Base-by-base conservation (phyloP, 2,797 vertebrate genomes). In the Tadarida brasiliensis region DNA sequence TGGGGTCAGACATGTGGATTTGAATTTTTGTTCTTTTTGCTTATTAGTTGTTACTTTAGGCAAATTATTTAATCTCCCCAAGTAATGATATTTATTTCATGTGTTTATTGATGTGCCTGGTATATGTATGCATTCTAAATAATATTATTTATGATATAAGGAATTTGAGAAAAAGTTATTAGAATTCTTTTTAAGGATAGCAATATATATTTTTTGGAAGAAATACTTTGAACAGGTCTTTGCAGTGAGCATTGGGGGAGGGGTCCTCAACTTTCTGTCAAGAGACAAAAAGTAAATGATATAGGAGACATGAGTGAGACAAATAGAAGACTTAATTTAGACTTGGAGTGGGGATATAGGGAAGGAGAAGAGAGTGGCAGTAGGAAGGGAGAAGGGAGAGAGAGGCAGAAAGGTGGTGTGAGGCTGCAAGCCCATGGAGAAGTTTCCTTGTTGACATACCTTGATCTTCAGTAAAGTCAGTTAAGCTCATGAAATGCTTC, bases 161-260 rank as follows among this genome's bases (percentile, higher is more conserved):
- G 56, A 77, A 51, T 90, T 77, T 56, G 22, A 49, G 51, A 33
- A 89, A 76, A 71, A 57, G n/a, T 56, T 47, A n/a, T 76, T 44
- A 77, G n/a, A 94, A 77, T 77, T 83, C 12, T 26, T 86, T 87
- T 90, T 84, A 84, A 76, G 57, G 24, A n/a, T 77, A 47, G 7
- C n/a, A 61, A 63, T 81, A 44, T 59, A 14, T 65, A 4, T 33
- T 70, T 78, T 92, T 88, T 87, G 44, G 61, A 87, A 81, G 65
- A 87, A 87, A 44, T 44, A 71, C 65, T 87, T 93, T 87, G 47
- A 93, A 63, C 57, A 57, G 68, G 44, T 44, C 83, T 51, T 78
- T 90, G 35, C 51, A 82, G n/a, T 81, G 16, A 30, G 35, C 16
- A 70, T 35, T 71, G 51, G 30, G 30, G 61, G 28, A 28, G 61